phyloP scores from a whole-genome alignment of 2,113 vertebrate species.

The Ancistrus triradiatus region DNA sequence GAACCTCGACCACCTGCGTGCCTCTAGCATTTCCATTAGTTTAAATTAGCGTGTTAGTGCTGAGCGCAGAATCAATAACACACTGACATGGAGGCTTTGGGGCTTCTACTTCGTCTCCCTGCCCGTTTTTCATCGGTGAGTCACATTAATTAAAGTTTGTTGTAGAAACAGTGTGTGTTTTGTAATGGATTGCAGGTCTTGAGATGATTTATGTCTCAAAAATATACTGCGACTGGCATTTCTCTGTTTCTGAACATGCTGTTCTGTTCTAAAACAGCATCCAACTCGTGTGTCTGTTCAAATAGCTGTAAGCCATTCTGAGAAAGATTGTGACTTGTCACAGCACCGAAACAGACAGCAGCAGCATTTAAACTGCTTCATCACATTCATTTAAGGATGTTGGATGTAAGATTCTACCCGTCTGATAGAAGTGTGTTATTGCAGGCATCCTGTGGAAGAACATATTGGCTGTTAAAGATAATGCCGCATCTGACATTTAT shows the following conservation, averaged over 20 bases:
- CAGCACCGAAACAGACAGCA: background rate
- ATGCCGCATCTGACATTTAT: too few relatives aligned
- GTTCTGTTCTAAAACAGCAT: conserved; percentile 15
- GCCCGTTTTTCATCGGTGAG: conserved; percentile 2
- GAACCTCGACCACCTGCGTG: conserved; percentile 33
- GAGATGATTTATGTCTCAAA: conserved; percentile 40
- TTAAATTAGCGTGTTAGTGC: conserved; percentile 48
- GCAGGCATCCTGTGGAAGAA: too few relatives aligned
- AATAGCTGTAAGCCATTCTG: background rate
- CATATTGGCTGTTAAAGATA: too few relatives aligned
- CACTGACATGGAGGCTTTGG: background rate
- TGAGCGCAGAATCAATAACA: conserved; percentile 46
- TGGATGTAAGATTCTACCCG: too few relatives aligned
- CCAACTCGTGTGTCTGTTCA: background rate
- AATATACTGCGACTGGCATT: conserved; percentile 19
- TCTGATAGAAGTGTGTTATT: too few relatives aligned
- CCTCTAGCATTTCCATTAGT: conserved; percentile 47
- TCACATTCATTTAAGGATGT: background rate
- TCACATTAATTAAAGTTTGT: conserved; percentile 35
- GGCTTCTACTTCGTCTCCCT: background rate
- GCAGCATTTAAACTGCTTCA: background rate
- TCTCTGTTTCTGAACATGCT: conserved; percentile 10
- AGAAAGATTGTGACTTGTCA: background rate
- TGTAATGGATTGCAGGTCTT: conserved; percentile 27
- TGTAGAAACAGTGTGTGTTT: conserved; percentile 21